phyloP scores from a whole-genome alignment of 2,797 vertebrate species.

The Macrochelys suwanniensis region DNA sequence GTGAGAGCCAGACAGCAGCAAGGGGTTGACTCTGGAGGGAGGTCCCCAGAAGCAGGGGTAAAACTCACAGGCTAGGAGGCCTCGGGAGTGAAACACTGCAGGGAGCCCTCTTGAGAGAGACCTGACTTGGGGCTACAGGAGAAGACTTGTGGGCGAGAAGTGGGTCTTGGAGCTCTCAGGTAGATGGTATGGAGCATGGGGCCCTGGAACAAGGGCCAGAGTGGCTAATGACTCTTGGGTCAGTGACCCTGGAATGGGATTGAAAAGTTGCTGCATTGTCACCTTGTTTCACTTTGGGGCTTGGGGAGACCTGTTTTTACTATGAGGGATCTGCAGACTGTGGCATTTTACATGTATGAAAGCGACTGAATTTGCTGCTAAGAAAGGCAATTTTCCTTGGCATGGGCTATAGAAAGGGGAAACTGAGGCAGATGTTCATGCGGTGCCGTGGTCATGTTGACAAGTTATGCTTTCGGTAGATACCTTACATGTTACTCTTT shows the following conservation, averaged over 20 bases:
- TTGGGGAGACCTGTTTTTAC: not conserved
- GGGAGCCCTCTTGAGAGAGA: not conserved
- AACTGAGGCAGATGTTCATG: not conserved
- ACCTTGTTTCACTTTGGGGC: not conserved
- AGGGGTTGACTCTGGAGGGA: not conserved
- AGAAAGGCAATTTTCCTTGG: not conserved
- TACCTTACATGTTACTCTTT: too few relatives aligned
- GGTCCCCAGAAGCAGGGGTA: not conserved
- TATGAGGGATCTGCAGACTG: not conserved
- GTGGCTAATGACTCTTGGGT: not conserved
- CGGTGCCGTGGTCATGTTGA: too few relatives aligned
- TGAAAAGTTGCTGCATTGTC: not conserved
- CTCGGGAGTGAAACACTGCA: not conserved
- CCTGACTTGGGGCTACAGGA: not conserved
- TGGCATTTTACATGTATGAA: not conserved
- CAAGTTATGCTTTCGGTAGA: too few relatives aligned
- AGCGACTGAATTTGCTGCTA: rapidly evolving
- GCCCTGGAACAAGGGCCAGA: not conserved
- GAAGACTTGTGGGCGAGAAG: not conserved
- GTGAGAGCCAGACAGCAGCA: not conserved
- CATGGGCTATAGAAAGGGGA: not conserved
- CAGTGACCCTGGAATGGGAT: not conserved
- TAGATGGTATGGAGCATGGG: not conserved
- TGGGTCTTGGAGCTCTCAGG: not conserved
- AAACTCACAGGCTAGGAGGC: not conserved